Evolutionary conservation across 53 echinoderm and acorn worm genomes (phyloP).

Genomic region (Crossaster papposus): DNA sequence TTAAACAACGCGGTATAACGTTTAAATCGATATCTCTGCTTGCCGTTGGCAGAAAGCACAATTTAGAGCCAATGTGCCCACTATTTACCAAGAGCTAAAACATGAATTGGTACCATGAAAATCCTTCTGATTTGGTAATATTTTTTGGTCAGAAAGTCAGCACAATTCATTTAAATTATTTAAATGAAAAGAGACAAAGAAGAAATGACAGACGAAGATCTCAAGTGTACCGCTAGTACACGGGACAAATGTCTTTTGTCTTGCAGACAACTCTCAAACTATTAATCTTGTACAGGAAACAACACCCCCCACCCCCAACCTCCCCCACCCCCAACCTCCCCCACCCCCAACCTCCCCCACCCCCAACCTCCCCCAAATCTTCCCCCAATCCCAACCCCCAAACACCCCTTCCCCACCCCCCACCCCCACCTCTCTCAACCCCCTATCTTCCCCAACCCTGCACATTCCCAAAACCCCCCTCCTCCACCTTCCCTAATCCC

Average conservation of each 20-base stretch:
- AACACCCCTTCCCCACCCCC: neutral
- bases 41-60: too few species aligned
- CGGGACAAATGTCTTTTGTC: neutral
- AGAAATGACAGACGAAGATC: neutral
- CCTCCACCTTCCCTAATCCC: neutral
- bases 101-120: too few species aligned
- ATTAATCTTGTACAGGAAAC: slow-evolving; percentile 8
- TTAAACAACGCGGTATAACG: too few species aligned
- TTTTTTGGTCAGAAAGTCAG: too few species aligned
- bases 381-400: too few species aligned
- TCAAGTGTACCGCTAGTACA: neutral
- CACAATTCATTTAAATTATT: neutral
- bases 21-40: too few species aligned
- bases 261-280: neutral
- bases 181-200: neutral
- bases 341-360: neutral
- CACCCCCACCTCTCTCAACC: neutral
- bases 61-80: too few species aligned
- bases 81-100: too few species aligned
- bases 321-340: neutral
- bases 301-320: slow-evolving; percentile 2
- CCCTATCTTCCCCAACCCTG: too few species aligned
- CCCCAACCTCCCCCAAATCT: neutral
- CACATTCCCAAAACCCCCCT: too few species aligned
- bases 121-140: too few species aligned